Conservation (phyloP, 2,888 invertebrate species). For the Microdon myrmicae region DNA sequence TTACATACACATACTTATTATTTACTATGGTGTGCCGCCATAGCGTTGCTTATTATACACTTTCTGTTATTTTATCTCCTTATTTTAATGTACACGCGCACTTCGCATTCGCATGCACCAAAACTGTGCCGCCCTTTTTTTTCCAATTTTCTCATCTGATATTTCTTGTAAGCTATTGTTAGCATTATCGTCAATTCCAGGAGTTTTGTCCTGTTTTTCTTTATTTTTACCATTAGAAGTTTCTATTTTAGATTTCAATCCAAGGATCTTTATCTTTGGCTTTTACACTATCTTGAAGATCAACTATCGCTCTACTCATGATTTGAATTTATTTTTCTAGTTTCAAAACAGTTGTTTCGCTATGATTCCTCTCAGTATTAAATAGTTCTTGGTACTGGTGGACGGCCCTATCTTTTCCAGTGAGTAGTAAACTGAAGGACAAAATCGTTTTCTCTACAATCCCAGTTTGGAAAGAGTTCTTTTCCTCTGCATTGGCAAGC, state of each 20-base stretch:
- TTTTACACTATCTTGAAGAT: conserved; percentile 60
- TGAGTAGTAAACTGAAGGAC: conserved; percentile 69
- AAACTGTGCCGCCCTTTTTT: no score
- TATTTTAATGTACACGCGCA: no score
- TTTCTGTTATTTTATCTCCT: no score
- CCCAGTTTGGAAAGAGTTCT: conserved; percentile 53
- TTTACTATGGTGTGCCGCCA: no score
- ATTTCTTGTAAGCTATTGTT: conserved; percentile 61
- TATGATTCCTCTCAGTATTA: conserved; percentile 69
- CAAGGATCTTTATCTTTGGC: conserved; percentile 60
- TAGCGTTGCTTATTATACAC: no score
- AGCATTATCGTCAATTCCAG: conserved; percentile 53
- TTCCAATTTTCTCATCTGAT: conserved; percentile 65
- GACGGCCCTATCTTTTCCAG: conserved; percentile 72
- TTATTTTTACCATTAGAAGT: conserved; percentile 41
- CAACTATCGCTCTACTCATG: conserved; percentile 59
- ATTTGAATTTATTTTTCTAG: conserved; percentile 63
- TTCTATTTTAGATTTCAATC: conserved; percentile 58
- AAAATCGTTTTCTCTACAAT: conserved; percentile 65
- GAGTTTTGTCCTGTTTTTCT: conserved; percentile 53
- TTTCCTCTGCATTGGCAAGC: conserved; percentile 37
- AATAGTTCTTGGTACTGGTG: conserved; percentile 70
- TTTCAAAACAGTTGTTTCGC: conserved; percentile 60
- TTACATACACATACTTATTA: no score
- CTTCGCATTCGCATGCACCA: no score